Evolutionary conservation across 2,888 invertebrate genomes (phyloP), one percentile per base, ranked within the genome.

Genomic region (Hirtodrosophila trivittata): DNA sequence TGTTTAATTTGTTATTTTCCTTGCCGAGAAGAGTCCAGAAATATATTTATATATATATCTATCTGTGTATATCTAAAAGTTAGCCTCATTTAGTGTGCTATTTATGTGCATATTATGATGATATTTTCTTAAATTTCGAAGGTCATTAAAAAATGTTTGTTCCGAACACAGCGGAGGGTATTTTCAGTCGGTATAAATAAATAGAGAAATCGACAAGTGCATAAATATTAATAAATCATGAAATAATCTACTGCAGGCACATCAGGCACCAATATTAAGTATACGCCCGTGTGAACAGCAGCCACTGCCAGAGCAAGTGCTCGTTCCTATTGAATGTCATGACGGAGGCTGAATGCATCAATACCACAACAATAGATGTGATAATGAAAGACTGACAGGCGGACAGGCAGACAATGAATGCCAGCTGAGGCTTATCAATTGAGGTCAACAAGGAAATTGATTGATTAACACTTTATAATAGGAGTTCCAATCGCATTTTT

Each of bases 211-310:
- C 32, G 60, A 54, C 66, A 69, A 70, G 58, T 86, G 77, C 63
- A 84, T 62, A 69, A 84, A 86, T 73, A 84, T 49, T 46, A 63
- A 84, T 84, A 80, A 84, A 86, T 74, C 82, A 73, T 86, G 64
- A 55, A 82, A 56, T 57, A 64, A 72, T 50, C 59, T 32, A 39
- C 26, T 38, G 42, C 41, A 30, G 39, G 46, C 66, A 75, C 54
- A 60, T 55, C 38, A 32, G 18, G 35, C 2, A 21, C 18, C 64
- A 38, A 58, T 42, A 18, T 62, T 74, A 65, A 77, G 74, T 68
- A 75, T 75, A 75, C 74, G 74, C 57, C 75, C 32, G 33, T 14
- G 35, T 39, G 62, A n/a, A n/a, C n/a, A n/a, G n/a, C n/a, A n/a
- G n/a, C n/a, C n/a, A n/a, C n/a, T n/a, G n/a, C n/a, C n/a, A n/a